Evolutionary conservation across 2,888 invertebrate species (phyloP), one percentile per base, ranked within the genome.

Genomic region (Spatulosminthurus flaviceps): DNA sequence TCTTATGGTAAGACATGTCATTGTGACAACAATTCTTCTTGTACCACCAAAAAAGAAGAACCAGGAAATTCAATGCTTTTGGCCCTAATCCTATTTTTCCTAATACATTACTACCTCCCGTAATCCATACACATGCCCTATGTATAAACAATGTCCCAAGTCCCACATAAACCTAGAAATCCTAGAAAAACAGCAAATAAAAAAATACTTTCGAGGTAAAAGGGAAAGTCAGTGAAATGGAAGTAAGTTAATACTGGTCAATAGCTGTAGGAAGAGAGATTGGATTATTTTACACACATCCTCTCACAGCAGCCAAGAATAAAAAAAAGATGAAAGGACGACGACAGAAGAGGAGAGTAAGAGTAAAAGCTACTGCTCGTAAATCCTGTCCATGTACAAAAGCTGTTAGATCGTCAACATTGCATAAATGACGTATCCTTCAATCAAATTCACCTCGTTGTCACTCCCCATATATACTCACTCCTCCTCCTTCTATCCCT

Each of bases 371-470:
- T 41, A 51, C 16, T 51, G 51, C 1, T 51, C 51, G 51, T 51
- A 51, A 51, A 51, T 51, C 51, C 51, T 51, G 51, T 51, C 51
- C 5, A 51, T 51, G n/a, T 51, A 51, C n/a, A n/a, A 51, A n/a
- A 51, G 51, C 51, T 51, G 16, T 51, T 51, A 51, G n/a, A 13
- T 19, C 51, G 16, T 9, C 51, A 51, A 19, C n/a, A 51, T 16
- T 51, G 51, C n/a, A 51, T 51, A 51, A 51, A 51, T n/a, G 51
- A 19, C 51, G 16, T 19, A 9, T 51, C 51, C 51, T n/a, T 51
- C 51, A 51, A 51, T 51, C 51, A 51, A 51, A 51, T 51, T 51
- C 16, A 51, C n/a, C 51, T 51, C 16, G 51, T 19, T 51, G 51
- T 51, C 51, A n/a, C n/a, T 19, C 9, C 51, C 16, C n/a, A 9